phyloP scores from a whole-genome alignment of 2,797 vertebrate species.

The Euphonia xanthogaster region DNA sequence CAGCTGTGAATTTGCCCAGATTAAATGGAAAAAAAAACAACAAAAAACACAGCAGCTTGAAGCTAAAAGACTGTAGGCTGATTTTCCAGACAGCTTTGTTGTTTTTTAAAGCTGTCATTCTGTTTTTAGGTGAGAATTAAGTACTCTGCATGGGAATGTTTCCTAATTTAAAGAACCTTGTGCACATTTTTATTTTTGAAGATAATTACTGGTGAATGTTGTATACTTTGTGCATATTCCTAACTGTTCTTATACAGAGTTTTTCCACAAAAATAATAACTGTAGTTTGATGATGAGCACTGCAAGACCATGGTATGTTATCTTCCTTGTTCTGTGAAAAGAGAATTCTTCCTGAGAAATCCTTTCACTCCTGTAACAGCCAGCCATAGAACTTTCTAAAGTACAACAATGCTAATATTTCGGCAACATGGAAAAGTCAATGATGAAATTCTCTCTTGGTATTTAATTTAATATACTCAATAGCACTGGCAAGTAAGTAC shows the following conservation, averaged over 20 bases:
- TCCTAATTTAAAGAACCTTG: neutral
- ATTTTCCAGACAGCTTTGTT: neutral
- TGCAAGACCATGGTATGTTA: neutral
- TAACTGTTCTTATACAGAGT: neutral
- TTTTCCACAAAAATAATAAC: neutral
- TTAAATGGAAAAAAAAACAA: neutral
- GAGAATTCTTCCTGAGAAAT: neutral
- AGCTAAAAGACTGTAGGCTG: neutral
- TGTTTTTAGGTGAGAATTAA: neutral
- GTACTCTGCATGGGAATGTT: neutral
- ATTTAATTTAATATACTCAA: neutral
- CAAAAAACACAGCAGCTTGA: neutral
- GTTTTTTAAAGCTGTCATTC: neutral
- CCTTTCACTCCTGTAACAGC: neutral
- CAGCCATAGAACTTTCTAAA: neutral
- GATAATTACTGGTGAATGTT: neutral
- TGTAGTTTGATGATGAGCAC: neutral
- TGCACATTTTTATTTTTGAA: neutral
- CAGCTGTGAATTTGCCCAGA: neutral
- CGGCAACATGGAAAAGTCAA: neutral
- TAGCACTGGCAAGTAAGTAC: neutral
- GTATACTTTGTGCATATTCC: neutral
- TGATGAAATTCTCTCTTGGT: neutral
- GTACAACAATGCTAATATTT: neutral
- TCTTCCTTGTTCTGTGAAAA: neutral